A percentile compares a stretch with the other conserved stretches of the same genome.
phyloP scores from a whole-genome alignment of 2,113 vertebrate genomes.

The Micromys minutus region DNA sequence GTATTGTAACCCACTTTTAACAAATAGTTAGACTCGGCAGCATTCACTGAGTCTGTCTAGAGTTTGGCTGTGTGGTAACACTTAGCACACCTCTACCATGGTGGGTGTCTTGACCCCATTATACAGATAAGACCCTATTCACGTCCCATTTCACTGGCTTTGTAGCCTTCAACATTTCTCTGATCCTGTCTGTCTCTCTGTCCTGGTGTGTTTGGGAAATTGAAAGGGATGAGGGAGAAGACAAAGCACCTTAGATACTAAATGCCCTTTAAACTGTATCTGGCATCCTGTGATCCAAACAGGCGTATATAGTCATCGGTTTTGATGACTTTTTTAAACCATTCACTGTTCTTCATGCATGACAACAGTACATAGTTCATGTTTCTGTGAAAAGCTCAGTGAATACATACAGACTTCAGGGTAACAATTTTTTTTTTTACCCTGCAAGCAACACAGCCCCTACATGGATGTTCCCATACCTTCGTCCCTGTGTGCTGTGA shows the following conservation, averaged over 20 bases:
- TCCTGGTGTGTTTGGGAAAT: not conserved
- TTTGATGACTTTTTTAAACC: slow-evolving; percentile 6
- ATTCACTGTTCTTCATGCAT: not conserved
- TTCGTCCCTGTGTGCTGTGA: accelerated
- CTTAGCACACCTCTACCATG: not conserved
- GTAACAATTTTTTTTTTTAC: slow-evolving; percentile 39
- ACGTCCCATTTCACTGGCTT: not conserved
- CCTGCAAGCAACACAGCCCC: not conserved
- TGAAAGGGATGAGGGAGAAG: not conserved
- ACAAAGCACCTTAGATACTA: not conserved
- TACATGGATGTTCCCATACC: slow-evolving; percentile 11
- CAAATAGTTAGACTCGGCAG: not conserved
- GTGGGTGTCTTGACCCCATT: not conserved
- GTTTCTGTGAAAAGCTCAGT: slow-evolving; percentile 10
- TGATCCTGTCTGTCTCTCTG: not conserved
- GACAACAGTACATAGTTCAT: not conserved
- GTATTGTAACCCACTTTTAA: not conserved
- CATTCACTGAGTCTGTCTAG: not conserved
- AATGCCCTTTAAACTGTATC: not conserved
- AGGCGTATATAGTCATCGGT: not conserved
- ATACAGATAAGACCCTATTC: not conserved
- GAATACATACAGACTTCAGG: not conserved
- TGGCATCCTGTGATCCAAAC: slow-evolving; percentile 4
- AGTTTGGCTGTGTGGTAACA: not conserved
- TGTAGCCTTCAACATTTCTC: not conserved